Percentiles rank a stretch among this genome's conserved stretches.
These are phyloP conservation scores for Drosophila buzzatii DNA, from an alignment of 2,888 invertebrate genomes.

Conservation along the genomic window DNA sequence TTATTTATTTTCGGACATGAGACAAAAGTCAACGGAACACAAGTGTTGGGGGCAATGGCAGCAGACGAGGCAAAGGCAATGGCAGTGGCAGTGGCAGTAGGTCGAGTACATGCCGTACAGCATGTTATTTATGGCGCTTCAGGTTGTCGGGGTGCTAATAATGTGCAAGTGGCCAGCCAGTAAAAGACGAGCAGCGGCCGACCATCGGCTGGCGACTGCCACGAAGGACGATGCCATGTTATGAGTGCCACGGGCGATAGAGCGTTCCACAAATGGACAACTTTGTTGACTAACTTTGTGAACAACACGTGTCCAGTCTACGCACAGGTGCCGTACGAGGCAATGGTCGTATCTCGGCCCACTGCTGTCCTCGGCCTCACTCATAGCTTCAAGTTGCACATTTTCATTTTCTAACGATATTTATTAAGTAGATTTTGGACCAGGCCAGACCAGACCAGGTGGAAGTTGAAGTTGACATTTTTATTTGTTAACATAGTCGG, in stretches of 20 bases:
- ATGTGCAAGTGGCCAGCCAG: constrained; percentile 60
- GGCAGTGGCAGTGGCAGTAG: constrained; percentile 30
- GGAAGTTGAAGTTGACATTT: constrained; percentile 53
- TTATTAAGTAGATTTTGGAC: constrained; percentile 71
- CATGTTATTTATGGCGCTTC: constrained; percentile 73
- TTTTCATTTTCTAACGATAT: constrained; percentile 67
- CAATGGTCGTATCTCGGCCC: constrained; percentile 10
- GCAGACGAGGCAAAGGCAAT: constrained; percentile 21
- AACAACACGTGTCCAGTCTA: constrained; percentile 61
- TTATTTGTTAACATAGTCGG: constrained; percentile 39
- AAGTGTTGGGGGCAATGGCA: constrained; percentile 20
- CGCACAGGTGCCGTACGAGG: constrained; percentile 68
- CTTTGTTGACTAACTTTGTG: constrained; percentile 75
- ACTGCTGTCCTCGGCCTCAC: not conserved
- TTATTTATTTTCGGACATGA: constrained; percentile 36
- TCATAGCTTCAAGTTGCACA: constrained; percentile 56
- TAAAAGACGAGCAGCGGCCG: constrained; percentile 28
- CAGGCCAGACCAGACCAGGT: constrained; percentile 16
- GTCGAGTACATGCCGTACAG: constrained; percentile 49
- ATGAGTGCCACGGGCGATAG: constrained; percentile 38
- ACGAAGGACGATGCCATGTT: constrained; percentile 23
- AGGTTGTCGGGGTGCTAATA: constrained; percentile 76
- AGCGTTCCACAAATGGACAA: constrained; percentile 53
- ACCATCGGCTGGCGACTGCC: constrained; percentile 15
- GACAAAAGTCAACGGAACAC: constrained; percentile 50